These are phyloP conservation scores for pig (Sus scrofa) DNA, from an alignment of 2,113 vertebrate species.

Conservation along the genomic window T2T-Sscrofa CM000823.6:25949501-25950000, in stretches of 20 bases:
- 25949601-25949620: neutral
- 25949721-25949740: neutral
- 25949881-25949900: slow-evolving; percentile 79
- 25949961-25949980: neutral
- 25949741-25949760: slow-evolving; percentile 63
- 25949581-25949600: neutral
- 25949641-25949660: neutral
- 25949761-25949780: slow-evolving; percentile 66
- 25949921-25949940: neutral
- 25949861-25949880: slow-evolving; percentile 84
- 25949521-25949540: neutral
- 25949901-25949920: slow-evolving; percentile 74
- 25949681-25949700: neutral
- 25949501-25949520: neutral
- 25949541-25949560: neutral
- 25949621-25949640: neutral
- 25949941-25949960: neutral
- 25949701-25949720: neutral
- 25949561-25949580: neutral
- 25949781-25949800: slow-evolving; percentile 68
- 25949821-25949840: slow-evolving; percentile 91
- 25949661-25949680: neutral
- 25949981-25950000: neutral
- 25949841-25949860: slow-evolving; percentile 88
- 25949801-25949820: slow-evolving; percentile 74